Conservation (phyloP, 2,113 vertebrate species). For the Ardeotis arabs region DNA sequence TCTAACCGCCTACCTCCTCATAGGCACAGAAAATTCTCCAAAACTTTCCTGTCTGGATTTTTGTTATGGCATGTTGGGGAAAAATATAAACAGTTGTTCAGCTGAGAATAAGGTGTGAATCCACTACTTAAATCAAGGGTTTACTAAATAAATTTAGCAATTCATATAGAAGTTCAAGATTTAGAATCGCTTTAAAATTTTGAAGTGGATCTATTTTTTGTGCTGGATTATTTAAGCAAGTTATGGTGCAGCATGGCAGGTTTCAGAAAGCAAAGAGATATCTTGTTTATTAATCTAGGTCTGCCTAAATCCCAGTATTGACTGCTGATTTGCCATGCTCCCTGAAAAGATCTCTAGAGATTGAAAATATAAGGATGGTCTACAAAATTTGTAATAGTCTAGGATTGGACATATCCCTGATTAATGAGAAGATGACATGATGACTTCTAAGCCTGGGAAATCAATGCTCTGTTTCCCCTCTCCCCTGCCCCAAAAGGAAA, state of each 20-base stretch:
- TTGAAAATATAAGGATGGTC: constrained; percentile 8
- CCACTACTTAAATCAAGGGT: constrained; percentile 19
- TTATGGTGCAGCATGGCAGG: background rate
- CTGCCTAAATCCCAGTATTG: constrained; percentile 60
- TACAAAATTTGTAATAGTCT: constrained; percentile 23
- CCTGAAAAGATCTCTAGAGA: constrained; percentile 15
- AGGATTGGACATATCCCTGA: background rate
- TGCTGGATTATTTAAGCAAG: constrained; percentile 11
- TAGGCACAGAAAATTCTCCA: background rate
- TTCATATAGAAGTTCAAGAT: background rate
- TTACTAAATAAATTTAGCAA: constrained; percentile 27
- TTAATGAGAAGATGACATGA: background rate
- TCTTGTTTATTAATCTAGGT: constrained; percentile 58
- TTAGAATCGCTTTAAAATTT: constrained; percentile 9
- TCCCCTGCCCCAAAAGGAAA: background rate
- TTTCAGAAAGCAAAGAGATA: background rate
- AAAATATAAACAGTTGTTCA: constrained; percentile 16
- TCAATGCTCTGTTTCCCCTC: background rate
- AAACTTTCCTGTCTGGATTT: background rate
- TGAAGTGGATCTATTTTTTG: background rate
- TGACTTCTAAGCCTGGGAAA: constrained; percentile 31
- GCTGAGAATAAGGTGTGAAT: constrained; percentile 34
- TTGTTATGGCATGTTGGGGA: background rate
- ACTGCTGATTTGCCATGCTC: constrained; percentile 40
- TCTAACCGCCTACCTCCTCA: background rate